Evolutionary conservation across 2,113 vertebrate genomes (phyloP).

Genomic region (Myrmecobius fasciatus): DNA sequence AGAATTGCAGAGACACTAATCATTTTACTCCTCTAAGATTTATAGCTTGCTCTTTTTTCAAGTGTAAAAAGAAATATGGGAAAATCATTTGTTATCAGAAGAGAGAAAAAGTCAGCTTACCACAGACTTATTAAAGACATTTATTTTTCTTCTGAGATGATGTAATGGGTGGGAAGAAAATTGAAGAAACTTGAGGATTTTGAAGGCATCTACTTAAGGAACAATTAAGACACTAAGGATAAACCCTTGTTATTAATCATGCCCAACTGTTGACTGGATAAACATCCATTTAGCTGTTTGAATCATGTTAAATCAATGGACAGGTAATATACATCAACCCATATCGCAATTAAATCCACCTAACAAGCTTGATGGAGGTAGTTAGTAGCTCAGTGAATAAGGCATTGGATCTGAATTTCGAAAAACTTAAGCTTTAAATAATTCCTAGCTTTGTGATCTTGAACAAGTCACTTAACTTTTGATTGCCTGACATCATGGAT

Average conservation of each 20-base stretch:
- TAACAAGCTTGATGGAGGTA: no score
- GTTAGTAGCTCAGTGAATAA: no score
- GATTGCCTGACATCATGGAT: no score
- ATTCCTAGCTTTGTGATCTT: neutral
- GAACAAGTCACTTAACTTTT: neutral
- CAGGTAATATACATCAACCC: neutral
- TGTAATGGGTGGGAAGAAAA: neutral
- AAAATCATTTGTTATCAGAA: constrained; percentile 30
- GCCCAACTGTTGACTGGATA: neutral
- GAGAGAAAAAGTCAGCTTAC: constrained; percentile 28
- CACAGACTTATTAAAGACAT: constrained; percentile 11
- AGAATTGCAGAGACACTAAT: neutral
- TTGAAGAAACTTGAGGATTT: neutral
- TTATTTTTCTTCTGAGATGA: neutral
- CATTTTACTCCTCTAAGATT: neutral
- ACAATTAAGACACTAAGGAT: neutral
- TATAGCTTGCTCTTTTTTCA: constrained; percentile 17
- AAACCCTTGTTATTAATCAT: neutral
- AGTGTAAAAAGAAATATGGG: neutral
- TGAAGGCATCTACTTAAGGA: neutral
- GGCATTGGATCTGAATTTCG: neutral
- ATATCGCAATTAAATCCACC: neutral
- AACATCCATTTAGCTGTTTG: neutral
- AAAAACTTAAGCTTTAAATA: neutral
- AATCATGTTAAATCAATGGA: neutral